A percentile compares a stretch with the other conserved stretches of the same genome.
Conservation (phyloP, 2,797 vertebrate species). For the Sebastes minor region DNA sequence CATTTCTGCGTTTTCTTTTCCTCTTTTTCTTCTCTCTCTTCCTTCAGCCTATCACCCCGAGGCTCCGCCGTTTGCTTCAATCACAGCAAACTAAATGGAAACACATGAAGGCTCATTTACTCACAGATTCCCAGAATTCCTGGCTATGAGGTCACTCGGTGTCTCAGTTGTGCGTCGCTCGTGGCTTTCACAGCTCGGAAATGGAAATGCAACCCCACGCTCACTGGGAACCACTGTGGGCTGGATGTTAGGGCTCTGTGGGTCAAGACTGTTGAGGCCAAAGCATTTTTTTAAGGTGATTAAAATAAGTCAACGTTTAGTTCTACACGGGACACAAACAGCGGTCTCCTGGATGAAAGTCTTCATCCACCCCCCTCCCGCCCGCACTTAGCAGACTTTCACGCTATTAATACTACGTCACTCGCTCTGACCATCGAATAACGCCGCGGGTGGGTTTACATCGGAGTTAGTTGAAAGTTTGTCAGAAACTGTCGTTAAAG, state of each 20-base stretch:
- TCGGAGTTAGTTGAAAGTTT: no score
- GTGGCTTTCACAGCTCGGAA: conserved; percentile 41
- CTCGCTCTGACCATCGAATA: no score
- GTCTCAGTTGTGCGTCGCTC: conserved; percentile 19
- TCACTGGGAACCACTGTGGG: neutral
- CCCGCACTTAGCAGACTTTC: no score
- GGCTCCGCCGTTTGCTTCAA: conserved; percentile 38
- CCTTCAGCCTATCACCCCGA: neutral
- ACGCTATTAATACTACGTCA: no score
- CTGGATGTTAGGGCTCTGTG: neutral
- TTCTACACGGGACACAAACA: no score
- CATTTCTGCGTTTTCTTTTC: neutral
- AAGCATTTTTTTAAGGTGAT: neutral
- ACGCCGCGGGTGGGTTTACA: no score
- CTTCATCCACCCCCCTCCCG: neutral
- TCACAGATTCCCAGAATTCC: conserved; percentile 79
- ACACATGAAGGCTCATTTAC: conserved; percentile 70
- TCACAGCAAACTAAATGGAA: conserved; percentile 67
- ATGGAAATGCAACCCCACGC: conserved; percentile 5
- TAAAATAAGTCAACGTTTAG: no score
- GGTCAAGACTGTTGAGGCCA: neutral
- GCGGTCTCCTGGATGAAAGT: no score
- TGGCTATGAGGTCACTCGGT: conserved; percentile 66
- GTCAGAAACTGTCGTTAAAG: no score
- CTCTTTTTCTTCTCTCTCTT: neutral